Conservation (phyloP, 2,797 vertebrate species). For the Ctenopoma kingsleyae region DNA sequence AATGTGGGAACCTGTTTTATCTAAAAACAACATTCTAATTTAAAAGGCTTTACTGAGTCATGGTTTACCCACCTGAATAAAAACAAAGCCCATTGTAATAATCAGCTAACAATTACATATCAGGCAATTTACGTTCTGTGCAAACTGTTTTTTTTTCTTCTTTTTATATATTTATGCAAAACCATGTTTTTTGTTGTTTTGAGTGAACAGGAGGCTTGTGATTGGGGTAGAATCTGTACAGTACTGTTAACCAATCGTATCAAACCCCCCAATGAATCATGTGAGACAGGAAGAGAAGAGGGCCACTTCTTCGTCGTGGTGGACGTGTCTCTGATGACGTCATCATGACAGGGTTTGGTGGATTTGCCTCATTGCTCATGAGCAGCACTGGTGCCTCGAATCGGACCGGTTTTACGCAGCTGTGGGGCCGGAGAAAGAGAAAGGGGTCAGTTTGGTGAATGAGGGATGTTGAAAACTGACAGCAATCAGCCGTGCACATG, state of each 20-base stretch:
- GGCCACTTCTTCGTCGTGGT: constrained; percentile 67
- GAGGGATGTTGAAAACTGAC: background rate
- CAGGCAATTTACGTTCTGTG: constrained; percentile 82
- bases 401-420: constrained; percentile 86
- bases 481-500: background rate
- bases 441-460: background rate
- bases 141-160: constrained; percentile 67
- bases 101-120: constrained; percentile 77
- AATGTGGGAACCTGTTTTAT: constrained; percentile 39
- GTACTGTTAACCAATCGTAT: constrained; percentile 79
- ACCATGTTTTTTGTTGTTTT: constrained; percentile 42
- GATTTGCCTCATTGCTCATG: constrained; percentile 85
- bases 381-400: constrained; percentile 89
- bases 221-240: constrained; percentile 78
- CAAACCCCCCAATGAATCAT: constrained; percentile 76
- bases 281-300: constrained; percentile 72
- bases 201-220: constrained; percentile 75
- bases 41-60: constrained; percentile 77
- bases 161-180: constrained; percentile 70
- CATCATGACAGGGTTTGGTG: constrained; percentile 81
- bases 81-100: constrained; percentile 74
- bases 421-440: constrained; percentile 34
- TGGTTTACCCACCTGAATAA: constrained; percentile 69
- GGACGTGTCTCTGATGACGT: constrained; percentile 76
- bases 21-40: constrained; percentile 76